A percentile compares a stretch with the other conserved stretches of the same genome.
Evolutionary conservation across 2,888 invertebrate species (phyloP).

Genomic region (Psococerastis gibbosa): DNA sequence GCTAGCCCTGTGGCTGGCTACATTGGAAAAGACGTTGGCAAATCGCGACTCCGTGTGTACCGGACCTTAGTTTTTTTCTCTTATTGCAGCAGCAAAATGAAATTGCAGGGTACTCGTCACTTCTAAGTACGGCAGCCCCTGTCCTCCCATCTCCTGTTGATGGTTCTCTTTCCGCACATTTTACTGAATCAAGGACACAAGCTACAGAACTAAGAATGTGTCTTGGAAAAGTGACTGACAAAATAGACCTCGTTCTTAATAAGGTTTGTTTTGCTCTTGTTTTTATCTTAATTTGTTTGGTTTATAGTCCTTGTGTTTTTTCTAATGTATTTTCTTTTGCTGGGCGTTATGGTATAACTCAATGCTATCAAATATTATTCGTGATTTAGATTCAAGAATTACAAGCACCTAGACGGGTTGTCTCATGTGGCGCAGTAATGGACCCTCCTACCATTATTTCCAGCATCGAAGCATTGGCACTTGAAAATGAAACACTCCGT

Average conservation of each 20-base stretch:
- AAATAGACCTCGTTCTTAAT: slow-evolving; percentile 38
- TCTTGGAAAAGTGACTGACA: slow-evolving; percentile 39
- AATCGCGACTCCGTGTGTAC: too few species aligned
- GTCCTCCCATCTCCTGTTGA: slow-evolving; percentile 19
- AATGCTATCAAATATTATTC: too few species aligned
- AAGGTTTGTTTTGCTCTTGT: too few species aligned
- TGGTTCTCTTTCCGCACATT: slow-evolving; percentile 32
- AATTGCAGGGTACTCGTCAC: neutral
- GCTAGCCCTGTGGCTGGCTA: too few species aligned
- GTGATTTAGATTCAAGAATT: too few species aligned
- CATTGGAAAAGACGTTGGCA: too few species aligned
- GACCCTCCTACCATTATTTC: neutral
- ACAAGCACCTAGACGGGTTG: too few species aligned
- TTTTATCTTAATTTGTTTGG: too few species aligned
- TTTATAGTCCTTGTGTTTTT: too few species aligned
- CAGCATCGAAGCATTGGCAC: slow-evolving; percentile 5
- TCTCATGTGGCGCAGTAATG: neutral
- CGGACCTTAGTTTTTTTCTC: neutral
- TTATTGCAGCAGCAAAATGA: neutral
- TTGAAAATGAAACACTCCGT: neutral
- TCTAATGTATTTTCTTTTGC: too few species aligned
- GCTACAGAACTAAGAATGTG: slow-evolving; percentile 45
- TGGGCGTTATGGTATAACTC: too few species aligned
- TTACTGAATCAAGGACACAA: slow-evolving; percentile 40
- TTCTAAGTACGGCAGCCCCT: neutral